Percentiles rank a stretch among this genome's conserved stretches.
phyloP scores from a whole-genome alignment of 2,113 vertebrate genomes.

The Oenanthe melanoleuca region DNA sequence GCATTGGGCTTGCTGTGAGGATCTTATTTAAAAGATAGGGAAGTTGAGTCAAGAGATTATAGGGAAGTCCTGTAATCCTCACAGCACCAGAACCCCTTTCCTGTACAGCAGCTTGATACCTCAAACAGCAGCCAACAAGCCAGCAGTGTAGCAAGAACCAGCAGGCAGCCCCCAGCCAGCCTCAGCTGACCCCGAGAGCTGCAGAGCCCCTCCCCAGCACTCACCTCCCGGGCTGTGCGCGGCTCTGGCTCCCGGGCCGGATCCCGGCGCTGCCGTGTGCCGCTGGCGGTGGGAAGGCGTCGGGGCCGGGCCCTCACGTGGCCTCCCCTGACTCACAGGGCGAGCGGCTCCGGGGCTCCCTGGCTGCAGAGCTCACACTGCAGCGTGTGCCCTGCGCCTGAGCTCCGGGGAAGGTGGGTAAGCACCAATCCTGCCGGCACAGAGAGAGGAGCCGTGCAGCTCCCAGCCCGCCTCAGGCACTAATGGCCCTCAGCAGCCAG shows the following conservation, averaged over 20 bases:
- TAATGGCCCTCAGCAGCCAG: fast-evolving
- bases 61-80: background rate
- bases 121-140: background rate
- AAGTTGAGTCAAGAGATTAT: background rate
- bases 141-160: background rate
- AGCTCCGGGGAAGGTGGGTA: background rate
- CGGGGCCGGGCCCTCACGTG: background rate
- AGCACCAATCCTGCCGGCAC: fast-evolving
- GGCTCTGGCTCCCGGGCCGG: background rate
- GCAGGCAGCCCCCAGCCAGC: background rate
- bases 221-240: background rate
- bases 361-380: fast-evolving
- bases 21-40: background rate
- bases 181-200: background rate
- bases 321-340: background rate
- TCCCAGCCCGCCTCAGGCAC: background rate
- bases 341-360: fast-evolving
- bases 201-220: background rate
- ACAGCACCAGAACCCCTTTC: background rate
- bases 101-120: fast-evolving
- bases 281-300: background rate
- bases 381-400: fast-evolving
- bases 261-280: background rate
- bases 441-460: background rate
- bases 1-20: fast-evolving